A percentile compares a stretch with the other conserved stretches of the same genome.
Evolutionary conservation across 1,140 invertebrate species (phyloP).

Genomic region (Eumeta japonica): DNA sequence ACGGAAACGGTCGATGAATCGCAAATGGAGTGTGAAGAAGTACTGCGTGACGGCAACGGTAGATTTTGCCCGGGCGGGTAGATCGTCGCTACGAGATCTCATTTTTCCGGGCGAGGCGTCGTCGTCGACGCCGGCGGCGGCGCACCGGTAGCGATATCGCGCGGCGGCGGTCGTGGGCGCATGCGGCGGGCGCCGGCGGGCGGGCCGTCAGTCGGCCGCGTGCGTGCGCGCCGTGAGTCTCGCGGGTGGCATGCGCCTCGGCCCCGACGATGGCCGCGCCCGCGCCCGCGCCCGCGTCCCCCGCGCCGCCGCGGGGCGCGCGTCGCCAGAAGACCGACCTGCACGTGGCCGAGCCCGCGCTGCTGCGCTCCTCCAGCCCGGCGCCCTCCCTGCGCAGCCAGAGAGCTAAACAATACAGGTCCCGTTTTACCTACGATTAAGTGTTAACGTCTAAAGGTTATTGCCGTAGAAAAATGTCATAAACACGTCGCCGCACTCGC

Average conservation of each 20-base stretch:
- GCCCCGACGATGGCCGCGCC: constrained; percentile 27
- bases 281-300: constrained; percentile 8
- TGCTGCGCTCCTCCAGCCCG: constrained; percentile 37
- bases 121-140: constrained; percentile 14
- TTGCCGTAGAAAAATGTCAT: neutral
- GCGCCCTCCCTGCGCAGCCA: constrained; percentile 45
- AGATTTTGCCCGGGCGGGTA: constrained; percentile 48
- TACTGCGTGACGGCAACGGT: constrained; percentile 33
- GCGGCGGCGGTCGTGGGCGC: neutral
- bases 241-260: constrained; percentile 35
- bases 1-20: constrained; percentile 6
- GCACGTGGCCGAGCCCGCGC: constrained; percentile 40
- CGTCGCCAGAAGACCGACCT: constrained; percentile 52
- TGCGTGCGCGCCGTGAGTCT: constrained; percentile 48
- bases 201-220: constrained; percentile 30
- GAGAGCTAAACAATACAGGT: constrained; percentile 53
- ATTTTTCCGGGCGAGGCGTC: constrained; percentile 37
- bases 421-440: neutral
- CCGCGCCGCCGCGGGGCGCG: constrained; percentile 24
- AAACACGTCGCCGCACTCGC: neutral
- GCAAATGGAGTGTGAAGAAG: constrained; percentile 47
- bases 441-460: neutral
- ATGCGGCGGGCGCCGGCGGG: constrained; percentile 17
- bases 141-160: constrained; percentile 15
- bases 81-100: constrained; percentile 42